These are phyloP conservation scores for Phenganax stokvisi DNA, from an alignment of 92 coral and sea anemone genomes.

Conservation along the genomic window DNA sequence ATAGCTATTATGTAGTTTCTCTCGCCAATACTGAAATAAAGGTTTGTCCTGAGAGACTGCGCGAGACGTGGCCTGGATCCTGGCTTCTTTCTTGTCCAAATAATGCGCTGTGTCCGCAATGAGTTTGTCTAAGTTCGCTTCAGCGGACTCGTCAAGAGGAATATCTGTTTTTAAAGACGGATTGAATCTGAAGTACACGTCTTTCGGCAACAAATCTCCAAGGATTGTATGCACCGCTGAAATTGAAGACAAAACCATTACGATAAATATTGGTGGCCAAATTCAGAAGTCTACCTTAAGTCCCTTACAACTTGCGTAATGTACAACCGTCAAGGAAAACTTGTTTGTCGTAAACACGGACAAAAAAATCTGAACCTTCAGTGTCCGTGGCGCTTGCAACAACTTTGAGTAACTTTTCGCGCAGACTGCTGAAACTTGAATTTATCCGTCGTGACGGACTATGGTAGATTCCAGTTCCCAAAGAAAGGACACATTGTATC, in stretches of 20 bases:
- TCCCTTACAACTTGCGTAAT: too few species aligned
- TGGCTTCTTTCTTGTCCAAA: slow-evolving; percentile 57
- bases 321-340: too few species aligned
- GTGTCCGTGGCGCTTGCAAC: slow-evolving; percentile 99
- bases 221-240: slow-evolving; percentile 85
- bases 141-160: slow-evolving; percentile 82
- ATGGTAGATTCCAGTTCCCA: slow-evolving; percentile 89
- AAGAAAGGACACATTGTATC: slow-evolving; percentile 83
- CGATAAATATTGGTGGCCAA: too few species aligned
- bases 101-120: slow-evolving; percentile 71
- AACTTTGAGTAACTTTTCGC: slow-evolving; percentile 82
- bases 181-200: slow-evolving; percentile 70
- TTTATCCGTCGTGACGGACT: slow-evolving; percentile 64
- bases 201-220: slow-evolving; percentile 74
- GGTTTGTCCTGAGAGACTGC: slow-evolving; percentile 58
- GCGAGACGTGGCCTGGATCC: slow-evolving; percentile 49
- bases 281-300: neutral
- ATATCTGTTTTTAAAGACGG: slow-evolving; percentile 80
- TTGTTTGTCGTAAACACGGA: neutral
- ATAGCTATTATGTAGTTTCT: slow-evolving; percentile 38
- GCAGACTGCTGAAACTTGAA: slow-evolving; percentile 71
- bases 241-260: neutral
- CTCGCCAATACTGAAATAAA: slow-evolving; percentile 51
- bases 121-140: slow-evolving; percentile 68
- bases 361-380: slow-evolving; percentile 52